Base-by-base conservation (phyloP, 2,113 vertebrate genomes). In the Taxidea taxus region DNA sequence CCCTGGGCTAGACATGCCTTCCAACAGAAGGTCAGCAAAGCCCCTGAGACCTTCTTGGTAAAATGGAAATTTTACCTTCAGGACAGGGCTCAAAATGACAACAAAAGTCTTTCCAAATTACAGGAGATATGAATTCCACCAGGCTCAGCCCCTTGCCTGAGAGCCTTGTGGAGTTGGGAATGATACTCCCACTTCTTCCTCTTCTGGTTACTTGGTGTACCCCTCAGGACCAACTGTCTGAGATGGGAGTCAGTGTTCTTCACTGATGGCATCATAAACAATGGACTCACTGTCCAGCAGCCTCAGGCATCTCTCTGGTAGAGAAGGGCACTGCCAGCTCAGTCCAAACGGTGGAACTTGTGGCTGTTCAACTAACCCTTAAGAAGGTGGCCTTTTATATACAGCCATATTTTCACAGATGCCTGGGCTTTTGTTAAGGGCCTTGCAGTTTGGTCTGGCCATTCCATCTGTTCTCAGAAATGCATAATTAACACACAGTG, bases 241-340 rank as follows among this genome's bases (percentile, higher is more conserved):
- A 74, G 64, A 39, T 58, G 64, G 31, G 39, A 49, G 11, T 49
- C n/a, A 42, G 7, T 21, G 1, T 20, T n/a, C 51, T 47, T 44
- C 77, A 70, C 0, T 4, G 10, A 18, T 20, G 31, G 62, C 4
- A 2, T 10, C 0, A 0, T 9, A 70, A 44, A 29, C 37, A 44
- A n/a, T 5, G 37, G 8, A 39, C 20, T 82, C 29, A 16, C 4
- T 3, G n/a, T 34, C 15, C 31, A n/a, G 14, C 15, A 34, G 47
- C 37, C 29, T 70, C 49, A 20, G 90, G 51, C 14, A 51, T 5
- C 29, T 56, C 27, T 21, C 1, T 39, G 1, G 77, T 31, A 18
- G 21, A 44, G 78, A 20, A 70, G 64, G 37, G 37, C 6, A 42
- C 78, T 83, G 37, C 14, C 51, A 56, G 49, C 14, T 58, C 37